Conservation (phyloP, 2,888 invertebrate genomes). For the Diachrysia chrysitis region DNA sequence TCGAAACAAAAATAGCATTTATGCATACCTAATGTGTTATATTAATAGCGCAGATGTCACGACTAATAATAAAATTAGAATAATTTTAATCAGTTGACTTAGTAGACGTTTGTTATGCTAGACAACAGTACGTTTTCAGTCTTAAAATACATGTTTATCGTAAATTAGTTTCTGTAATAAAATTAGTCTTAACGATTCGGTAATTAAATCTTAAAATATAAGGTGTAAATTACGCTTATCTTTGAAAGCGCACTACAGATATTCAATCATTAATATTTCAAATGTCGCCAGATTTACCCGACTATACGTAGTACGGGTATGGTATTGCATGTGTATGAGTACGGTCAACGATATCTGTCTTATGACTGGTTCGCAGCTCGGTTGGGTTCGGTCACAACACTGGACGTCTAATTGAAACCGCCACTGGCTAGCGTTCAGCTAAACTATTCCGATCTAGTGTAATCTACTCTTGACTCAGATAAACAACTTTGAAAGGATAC, state of each 20-base stretch:
- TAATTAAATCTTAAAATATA: constrained; percentile 20
- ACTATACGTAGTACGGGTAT: constrained; percentile 11
- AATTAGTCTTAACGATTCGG: no score
- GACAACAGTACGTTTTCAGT: background rate
- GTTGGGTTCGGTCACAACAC: constrained; percentile 57
- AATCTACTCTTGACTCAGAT: constrained; percentile 25
- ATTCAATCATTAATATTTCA: constrained; percentile 20
- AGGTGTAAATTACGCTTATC: constrained; percentile 34
- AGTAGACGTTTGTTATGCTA: background rate
- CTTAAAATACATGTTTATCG: background rate
- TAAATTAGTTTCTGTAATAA: no score
- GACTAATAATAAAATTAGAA: no score
- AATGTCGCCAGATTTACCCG: constrained; percentile 29
- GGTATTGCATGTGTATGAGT: constrained; percentile 25
- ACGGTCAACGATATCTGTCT: constrained; percentile 38
- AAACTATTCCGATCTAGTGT: constrained; percentile 49
- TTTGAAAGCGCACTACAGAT: constrained; percentile 29
- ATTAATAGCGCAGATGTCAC: constrained; percentile 11
- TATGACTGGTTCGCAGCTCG: constrained; percentile 42
- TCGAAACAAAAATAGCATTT: background rate
- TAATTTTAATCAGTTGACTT: background rate
- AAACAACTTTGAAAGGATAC: constrained; percentile 39
- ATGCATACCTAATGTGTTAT: constrained; percentile 25
- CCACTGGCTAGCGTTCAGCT: constrained; percentile 60
- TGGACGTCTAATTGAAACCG: constrained; percentile 72